Evolutionary conservation across 2,113 vertebrate genomes (phyloP).

Genomic region (Chroicocephalus ridibundus): DNA sequence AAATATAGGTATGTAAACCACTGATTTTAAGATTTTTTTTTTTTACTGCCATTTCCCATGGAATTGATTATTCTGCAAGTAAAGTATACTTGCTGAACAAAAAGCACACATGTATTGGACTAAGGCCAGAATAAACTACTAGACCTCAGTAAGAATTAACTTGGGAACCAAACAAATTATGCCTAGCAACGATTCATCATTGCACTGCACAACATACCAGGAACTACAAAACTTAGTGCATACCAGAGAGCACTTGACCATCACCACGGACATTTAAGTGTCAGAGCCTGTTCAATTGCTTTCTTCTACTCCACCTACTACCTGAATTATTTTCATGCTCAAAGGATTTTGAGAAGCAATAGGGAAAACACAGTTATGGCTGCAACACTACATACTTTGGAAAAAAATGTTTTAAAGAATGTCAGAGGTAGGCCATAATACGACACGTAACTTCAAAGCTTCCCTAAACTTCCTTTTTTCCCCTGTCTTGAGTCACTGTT

Average conservation of each 20-base stretch:
- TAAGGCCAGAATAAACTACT: not conserved
- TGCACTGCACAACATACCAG: not conserved
- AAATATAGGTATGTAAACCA: not conserved
- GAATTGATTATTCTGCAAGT: not conserved
- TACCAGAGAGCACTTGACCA: not conserved
- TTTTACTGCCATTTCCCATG: not conserved
- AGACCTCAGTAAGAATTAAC: not conserved
- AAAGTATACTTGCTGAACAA: not conserved
- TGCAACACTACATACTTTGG: not conserved
- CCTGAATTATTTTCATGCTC: not conserved
- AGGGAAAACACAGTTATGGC: not conserved
- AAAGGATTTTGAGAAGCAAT: not conserved
- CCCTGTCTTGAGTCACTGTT: not conserved
- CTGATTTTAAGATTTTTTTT: not conserved
- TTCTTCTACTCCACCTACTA: not conserved
- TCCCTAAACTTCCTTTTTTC: not conserved
- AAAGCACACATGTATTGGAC: fast-evolving
- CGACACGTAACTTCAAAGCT: not conserved
- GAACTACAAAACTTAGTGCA: not conserved
- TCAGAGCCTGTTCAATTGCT: fast-evolving
- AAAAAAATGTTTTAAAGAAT: not conserved
- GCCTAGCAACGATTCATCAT: not conserved
- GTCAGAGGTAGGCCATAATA: not conserved
- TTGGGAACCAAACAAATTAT: not conserved
- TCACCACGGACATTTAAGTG: fast-evolving